Conservation (phyloP, 1,140 invertebrate species). For the Neodiprion lecontei region DNA sequence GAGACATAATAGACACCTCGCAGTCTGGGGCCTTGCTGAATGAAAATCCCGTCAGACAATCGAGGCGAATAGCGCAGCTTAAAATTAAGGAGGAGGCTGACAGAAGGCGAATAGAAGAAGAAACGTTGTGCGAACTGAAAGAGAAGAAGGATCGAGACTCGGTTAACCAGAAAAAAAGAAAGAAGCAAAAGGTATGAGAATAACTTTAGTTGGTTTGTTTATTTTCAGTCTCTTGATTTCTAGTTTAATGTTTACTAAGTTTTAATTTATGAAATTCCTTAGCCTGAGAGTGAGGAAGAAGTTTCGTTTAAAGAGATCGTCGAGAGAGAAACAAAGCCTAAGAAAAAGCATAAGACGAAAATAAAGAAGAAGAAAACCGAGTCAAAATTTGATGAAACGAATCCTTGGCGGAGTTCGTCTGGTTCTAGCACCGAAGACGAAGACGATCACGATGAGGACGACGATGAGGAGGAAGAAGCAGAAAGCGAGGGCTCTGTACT, state of each 20-base stretch:
- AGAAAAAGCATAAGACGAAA: slow-evolving; percentile 63
- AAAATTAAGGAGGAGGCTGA: slow-evolving; percentile 86
- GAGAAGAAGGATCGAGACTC: slow-evolving; percentile 64
- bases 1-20: slow-evolving; percentile 41
- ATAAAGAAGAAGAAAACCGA: slow-evolving; percentile 65
- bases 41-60: slow-evolving; percentile 72
- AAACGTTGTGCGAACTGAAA: slow-evolving; percentile 68
- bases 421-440: slow-evolving; percentile 69
- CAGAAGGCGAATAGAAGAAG: slow-evolving; percentile 74
- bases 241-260: slow-evolving; percentile 54
- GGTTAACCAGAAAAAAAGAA: slow-evolving; percentile 50
- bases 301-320: slow-evolving; percentile 45
- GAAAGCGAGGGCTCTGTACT: slow-evolving; percentile 69
- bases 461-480: slow-evolving; percentile 69
- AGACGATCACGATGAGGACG: slow-evolving; percentile 70
- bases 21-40: slow-evolving; percentile 28
- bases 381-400: slow-evolving; percentile 66
- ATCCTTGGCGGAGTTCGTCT: slow-evolving; percentile 74
- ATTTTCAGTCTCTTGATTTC: slow-evolving; percentile 12
- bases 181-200: slow-evolving; percentile 46
- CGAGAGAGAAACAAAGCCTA: slow-evolving; percentile 59
- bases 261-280: slow-evolving; percentile 47
- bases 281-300: slow-evolving; percentile 56
- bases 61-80: slow-evolving; percentile 81
- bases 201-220: slow-evolving; percentile 17